A percentile compares a stretch with the other conserved stretches of the same genome.
These are phyloP conservation scores for Anthonomus grandis DNA, from an alignment of 1,140 invertebrate genomes.

Conservation along the genomic window DNA sequence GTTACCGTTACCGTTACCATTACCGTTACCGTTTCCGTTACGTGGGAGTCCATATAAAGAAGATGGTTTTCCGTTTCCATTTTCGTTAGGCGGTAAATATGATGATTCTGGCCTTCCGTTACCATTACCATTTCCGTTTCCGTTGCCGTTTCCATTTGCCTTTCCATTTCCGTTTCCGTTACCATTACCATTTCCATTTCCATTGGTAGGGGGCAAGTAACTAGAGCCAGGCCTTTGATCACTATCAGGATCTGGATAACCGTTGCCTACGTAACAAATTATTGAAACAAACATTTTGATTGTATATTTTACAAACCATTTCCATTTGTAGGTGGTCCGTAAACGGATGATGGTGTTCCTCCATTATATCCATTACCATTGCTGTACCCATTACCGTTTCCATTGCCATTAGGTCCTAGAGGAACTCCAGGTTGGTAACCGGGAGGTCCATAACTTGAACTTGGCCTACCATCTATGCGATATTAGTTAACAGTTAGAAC, in stretches of 20 bases:
- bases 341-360: slow-evolving; percentile 25
- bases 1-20: slow-evolving; percentile 26
- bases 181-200: slow-evolving; percentile 32
- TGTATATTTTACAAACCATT: slow-evolving; percentile 11
- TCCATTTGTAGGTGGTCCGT: slow-evolving; percentile 18
- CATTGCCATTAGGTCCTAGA: slow-evolving; percentile 34
- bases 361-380: slow-evolving; percentile 31
- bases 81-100: no score
- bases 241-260: slow-evolving; percentile 15
- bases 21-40: slow-evolving; percentile 30
- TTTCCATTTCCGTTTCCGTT: slow-evolving; percentile 23
- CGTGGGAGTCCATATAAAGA: slow-evolving; percentile 16
- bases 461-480: slow-evolving; percentile 32
- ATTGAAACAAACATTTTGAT: no score
- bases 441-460: slow-evolving; percentile 37
- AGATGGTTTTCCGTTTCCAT: no score
- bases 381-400: slow-evolving; percentile 40
- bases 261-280: no score
- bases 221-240: slow-evolving; percentile 33
- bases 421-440: slow-evolving; percentile 52
- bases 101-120: no score
- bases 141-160: slow-evolving; percentile 28
- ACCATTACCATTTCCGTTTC: slow-evolving; percentile 33
- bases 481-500: background rate
- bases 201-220: slow-evolving; percentile 31